Conservation (phyloP, 2,797 vertebrate genomes). For the Sebastes minor region DNA sequence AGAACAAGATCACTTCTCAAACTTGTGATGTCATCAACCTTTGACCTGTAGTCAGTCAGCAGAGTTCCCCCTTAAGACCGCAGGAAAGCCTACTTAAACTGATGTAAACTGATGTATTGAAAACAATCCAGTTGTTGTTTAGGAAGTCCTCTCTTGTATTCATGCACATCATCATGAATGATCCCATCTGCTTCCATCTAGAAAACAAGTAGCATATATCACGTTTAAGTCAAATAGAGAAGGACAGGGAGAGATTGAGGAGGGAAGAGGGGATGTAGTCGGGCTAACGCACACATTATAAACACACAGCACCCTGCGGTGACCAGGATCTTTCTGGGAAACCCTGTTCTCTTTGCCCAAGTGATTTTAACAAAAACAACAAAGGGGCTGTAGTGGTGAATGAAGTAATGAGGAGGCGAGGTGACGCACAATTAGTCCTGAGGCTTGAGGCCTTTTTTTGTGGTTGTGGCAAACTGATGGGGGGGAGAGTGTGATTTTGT, state of each 20-base stretch:
- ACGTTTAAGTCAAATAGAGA: conserved; percentile 15
- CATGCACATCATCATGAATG: conserved; percentile 22
- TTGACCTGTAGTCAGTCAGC: not conserved
- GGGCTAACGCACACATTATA: conserved; percentile 3
- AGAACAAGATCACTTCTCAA: not conserved
- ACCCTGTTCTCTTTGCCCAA: conserved; percentile 29
- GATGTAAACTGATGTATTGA: conserved; percentile 12
- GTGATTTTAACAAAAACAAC: conserved; percentile 46
- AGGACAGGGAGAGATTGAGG: not conserved
- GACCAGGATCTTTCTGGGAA: conserved; percentile 54
- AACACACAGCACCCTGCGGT: conserved; percentile 35
- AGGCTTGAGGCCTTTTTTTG: conserved; percentile 44
- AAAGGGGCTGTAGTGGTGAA: conserved; percentile 37
- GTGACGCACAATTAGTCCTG: conserved; percentile 62
- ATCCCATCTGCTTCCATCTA: conserved; percentile 47
- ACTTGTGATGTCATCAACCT: conserved; percentile 7
- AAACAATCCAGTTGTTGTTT: conserved; percentile 10
- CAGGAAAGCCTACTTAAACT: conserved; percentile 31
- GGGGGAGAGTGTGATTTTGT: conserved; percentile 27
- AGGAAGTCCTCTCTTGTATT: conserved; percentile 24
- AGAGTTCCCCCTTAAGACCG: not conserved
- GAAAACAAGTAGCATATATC: conserved; percentile 39
- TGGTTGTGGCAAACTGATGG: conserved; percentile 42
- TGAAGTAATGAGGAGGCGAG: conserved; percentile 54
- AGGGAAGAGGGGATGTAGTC: conserved; percentile 33